Evolutionary conservation across 2,797 vertebrate species (phyloP), one percentile per base, ranked within the genome.

Genomic region (Strix occidentalis): DNA sequence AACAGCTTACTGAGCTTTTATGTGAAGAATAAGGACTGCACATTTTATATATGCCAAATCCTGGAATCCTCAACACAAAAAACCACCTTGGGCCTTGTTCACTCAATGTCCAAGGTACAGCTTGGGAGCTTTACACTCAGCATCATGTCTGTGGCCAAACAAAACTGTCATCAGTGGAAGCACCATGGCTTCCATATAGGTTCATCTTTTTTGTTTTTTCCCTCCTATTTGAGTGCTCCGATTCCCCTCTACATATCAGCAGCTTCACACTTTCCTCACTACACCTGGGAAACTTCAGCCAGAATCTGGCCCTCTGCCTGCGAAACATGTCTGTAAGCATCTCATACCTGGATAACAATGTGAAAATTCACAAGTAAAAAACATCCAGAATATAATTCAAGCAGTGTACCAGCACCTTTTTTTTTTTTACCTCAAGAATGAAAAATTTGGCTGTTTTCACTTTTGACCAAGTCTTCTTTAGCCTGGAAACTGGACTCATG

Each of bases 401-500:
- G 16, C 18, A 65, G 20, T 21, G 9, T 6, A 72, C 53, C 26
- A 19, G 25, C 23, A 43, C 9, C 0, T 28, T 17, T 4, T 24
- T 70, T 21, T 31, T 39, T 13, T 79, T 98, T 96, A 99, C 99
- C 99, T 99, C 99, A 4, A 99, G 98, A 94, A 99, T 99, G 97
- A 99, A 99, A 96, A 99, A 99, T 97, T 99, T 99, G 97, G 99
- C 99, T 0, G 99, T 99, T 98, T 99, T 99, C 98, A 99, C 99
- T 98, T 99, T 99, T 76, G 98, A 98, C 99, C 99, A 99, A 75
- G 99, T 99, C 97, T 99, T 99, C 98, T 98, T 99, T 97, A 99
- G 98, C 82, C 99, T 98, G 94, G 99, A 98, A 28, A 99, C 99
- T 2, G 99, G 99, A 95, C 98, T 99, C 99, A 99, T 99, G 97